Conservation (phyloP, 1,140 invertebrate genomes). For the Hermetia illucens region DNA sequence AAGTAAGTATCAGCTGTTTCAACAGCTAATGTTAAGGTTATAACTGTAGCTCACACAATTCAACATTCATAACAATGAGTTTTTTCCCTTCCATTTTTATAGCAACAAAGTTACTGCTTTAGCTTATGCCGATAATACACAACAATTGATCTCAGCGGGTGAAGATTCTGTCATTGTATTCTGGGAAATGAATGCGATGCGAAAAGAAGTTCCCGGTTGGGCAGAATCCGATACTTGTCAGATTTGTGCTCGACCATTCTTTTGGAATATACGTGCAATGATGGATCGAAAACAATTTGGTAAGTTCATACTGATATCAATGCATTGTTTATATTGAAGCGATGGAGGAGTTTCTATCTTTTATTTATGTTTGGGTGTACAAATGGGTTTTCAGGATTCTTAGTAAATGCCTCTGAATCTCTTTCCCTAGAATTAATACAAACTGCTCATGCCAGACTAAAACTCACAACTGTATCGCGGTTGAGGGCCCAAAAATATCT, state of each 20-base stretch:
- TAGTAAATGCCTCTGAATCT: too few species aligned
- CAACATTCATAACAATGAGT: not conserved
- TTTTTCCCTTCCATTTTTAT: not conserved
- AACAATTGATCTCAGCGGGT: slow-evolving; percentile 80
- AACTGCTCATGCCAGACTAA: too few species aligned
- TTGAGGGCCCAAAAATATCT: too few species aligned
- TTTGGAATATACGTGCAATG: slow-evolving; percentile 98
- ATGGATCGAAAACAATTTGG: slow-evolving; percentile 91
- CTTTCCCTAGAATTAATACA: too few species aligned
- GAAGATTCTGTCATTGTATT: slow-evolving; percentile 88
- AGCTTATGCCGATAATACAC: slow-evolving; percentile 63
- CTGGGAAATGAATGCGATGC: slow-evolving; percentile 81
- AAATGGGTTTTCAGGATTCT: too few species aligned
- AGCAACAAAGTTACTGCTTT: slow-evolving; percentile 65
- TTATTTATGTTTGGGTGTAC: not conserved
- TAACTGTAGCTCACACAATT: not conserved
- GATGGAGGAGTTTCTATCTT: not conserved
- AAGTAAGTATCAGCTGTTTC: slow-evolving; percentile 37
- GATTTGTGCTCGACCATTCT: slow-evolving; percentile 86
- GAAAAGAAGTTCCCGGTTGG: slow-evolving; percentile 91
- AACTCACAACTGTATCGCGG: too few species aligned
- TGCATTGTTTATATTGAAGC: not conserved
- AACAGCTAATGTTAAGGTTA: slow-evolving; percentile 1
- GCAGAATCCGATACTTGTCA: slow-evolving; percentile 86
- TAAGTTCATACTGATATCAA: slow-evolving; percentile 21